Percentiles rank a stretch among this genome's conserved stretches.
Conservation (phyloP, 2,113 vertebrate genomes). For the Todiramphus saurophagus region DNA sequence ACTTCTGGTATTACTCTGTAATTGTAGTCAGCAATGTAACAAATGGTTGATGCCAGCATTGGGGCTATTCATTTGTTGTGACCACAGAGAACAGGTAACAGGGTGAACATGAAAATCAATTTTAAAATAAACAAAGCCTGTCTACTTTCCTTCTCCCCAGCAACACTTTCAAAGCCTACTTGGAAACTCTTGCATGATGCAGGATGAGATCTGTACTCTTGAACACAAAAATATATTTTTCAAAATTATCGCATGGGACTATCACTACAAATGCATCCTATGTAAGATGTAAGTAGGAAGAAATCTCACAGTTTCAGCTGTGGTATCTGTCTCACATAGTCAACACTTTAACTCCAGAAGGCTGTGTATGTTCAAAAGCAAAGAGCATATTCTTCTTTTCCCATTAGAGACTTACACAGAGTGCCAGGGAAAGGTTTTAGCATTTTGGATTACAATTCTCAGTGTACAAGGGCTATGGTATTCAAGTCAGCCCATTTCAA, state of each 20-base stretch:
- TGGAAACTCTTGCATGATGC: background rate
- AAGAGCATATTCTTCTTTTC: background rate
- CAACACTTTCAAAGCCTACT: background rate
- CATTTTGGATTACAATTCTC: background rate
- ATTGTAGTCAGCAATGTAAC: background rate
- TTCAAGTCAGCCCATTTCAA: background rate
- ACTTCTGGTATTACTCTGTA: background rate
- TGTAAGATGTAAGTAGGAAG: background rate
- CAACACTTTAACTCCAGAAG: background rate
- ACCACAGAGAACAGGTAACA: background rate
- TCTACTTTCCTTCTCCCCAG: background rate
- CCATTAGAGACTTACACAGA: background rate
- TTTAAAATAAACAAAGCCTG: background rate
- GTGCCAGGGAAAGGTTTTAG: background rate
- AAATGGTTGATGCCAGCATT: background rate
- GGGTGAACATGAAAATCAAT: background rate
- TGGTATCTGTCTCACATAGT: background rate
- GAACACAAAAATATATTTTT: background rate
- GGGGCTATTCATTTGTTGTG: background rate
- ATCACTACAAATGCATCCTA: background rate
- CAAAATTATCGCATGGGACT: background rate
- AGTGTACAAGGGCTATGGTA: background rate
- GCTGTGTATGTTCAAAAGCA: background rate
- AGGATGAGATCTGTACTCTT: background rate
- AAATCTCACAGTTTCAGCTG: background rate